Percentiles rank a stretch among this genome's conserved stretches.
Conservation (phyloP, 1,140 invertebrate species). For the Aphelinus certus region DNA sequence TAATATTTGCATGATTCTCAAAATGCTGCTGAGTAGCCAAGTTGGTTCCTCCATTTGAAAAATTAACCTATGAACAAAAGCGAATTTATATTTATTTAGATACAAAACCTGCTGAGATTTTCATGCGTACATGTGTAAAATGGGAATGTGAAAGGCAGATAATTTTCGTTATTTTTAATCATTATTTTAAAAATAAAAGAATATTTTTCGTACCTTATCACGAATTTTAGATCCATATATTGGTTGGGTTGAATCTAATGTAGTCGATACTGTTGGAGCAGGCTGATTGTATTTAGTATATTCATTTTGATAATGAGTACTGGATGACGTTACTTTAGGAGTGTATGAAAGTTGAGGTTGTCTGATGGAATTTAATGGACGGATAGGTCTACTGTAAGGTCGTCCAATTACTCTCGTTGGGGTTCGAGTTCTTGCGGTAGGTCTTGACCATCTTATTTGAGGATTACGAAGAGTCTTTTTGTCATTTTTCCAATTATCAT, state of each 20-base stretch:
- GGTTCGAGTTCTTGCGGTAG: conserved; percentile 48
- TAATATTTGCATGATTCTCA: conserved; percentile 30
- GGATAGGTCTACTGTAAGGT: conserved; percentile 47
- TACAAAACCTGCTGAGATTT: background rate
- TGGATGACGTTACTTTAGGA: conserved; percentile 43
- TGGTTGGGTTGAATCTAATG: conserved; percentile 2
- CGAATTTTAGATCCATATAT: conserved; percentile 26
- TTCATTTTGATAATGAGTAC: conserved; percentile 45
- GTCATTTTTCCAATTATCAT: conserved; percentile 55
- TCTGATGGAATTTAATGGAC: conserved; percentile 46
- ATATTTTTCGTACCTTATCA: conserved; percentile 23
- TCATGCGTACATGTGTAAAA: too few species aligned
- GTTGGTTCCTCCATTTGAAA: conserved; percentile 18
- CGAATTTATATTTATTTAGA: background rate
- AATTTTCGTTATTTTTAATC: too few species aligned
- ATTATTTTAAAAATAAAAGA: background rate
- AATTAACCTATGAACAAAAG: conserved; percentile 8
- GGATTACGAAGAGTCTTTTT: conserved; percentile 54
- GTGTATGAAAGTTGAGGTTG: conserved; percentile 48
- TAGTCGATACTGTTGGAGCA: too few species aligned
- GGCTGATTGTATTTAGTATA: conserved; percentile 7
- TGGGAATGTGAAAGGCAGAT: too few species aligned
- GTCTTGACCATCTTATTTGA: conserved; percentile 50
- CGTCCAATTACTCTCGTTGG: conserved; percentile 44
- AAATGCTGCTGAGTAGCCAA: conserved; percentile 28